phyloP scores from a whole-genome alignment of 2,888 invertebrate species.

The Dryomyza anilis region DNA sequence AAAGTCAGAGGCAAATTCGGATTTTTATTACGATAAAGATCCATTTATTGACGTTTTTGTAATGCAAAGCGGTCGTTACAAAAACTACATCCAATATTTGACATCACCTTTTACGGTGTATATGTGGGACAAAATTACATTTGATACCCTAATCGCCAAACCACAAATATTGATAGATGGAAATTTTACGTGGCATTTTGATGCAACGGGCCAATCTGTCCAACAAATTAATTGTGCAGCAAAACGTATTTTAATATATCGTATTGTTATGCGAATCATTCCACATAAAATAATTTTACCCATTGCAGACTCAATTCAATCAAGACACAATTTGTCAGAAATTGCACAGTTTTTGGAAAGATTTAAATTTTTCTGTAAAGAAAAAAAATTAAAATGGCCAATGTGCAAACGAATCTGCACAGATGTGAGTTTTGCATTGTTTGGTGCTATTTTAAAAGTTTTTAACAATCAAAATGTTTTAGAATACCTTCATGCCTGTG shows the following conservation, averaged over 20 bases:
- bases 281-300: background rate
- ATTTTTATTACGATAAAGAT: too few species aligned
- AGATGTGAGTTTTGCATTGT: background rate
- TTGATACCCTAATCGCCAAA: background rate
- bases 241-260: constrained; percentile 6
- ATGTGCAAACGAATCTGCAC: background rate
- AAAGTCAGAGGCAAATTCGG: background rate
- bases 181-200: constrained; percentile 10
- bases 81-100: background rate
- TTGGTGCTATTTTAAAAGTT: background rate
- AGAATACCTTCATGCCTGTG: background rate
- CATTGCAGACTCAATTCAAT: background rate
- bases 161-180: constrained; percentile 8
- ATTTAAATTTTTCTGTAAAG: background rate
- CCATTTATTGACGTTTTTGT: too few species aligned
- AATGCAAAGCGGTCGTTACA: background rate
- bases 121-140: background rate
- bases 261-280: background rate
- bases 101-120: too few species aligned
- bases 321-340: background rate
- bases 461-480: background rate
- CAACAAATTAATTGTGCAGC: constrained; percentile 1
- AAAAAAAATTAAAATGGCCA: background rate
- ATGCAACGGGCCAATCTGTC: constrained; percentile 15
- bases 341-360: background rate